A percentile compares a stretch with the other conserved stretches of the same genome.
Evolutionary conservation across 1,140 invertebrate genomes (phyloP).

Genomic region (Nebria ingens): DNA sequence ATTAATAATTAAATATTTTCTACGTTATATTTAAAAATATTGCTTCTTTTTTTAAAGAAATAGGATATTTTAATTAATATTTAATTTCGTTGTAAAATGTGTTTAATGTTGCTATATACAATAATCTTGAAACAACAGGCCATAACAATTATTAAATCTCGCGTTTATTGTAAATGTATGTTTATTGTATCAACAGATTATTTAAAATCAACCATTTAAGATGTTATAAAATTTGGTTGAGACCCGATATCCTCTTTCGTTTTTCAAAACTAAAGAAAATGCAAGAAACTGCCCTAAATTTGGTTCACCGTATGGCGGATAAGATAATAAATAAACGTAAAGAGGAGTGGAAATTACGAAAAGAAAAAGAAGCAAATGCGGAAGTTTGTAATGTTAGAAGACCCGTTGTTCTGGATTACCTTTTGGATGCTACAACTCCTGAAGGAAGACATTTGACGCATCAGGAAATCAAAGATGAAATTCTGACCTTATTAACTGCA

Average conservation of each 20-base stretch:
- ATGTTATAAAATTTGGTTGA: conserved; percentile 21
- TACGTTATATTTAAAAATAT: no score
- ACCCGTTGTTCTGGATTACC: conserved; percentile 45
- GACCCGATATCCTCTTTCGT: conserved; percentile 16
- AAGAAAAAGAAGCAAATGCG: no score
- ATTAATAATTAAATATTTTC: no score
- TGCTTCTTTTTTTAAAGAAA: no score
- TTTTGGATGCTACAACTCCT: conserved; percentile 40
- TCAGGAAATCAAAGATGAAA: conserved; percentile 47
- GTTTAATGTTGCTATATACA: no score
- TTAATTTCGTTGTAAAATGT: no score
- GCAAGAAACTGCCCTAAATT: conserved; percentile 58
- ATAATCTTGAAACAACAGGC: no score
- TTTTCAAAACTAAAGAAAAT: conserved; percentile 30
- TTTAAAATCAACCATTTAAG: conserved; percentile 16
- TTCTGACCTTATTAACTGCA: conserved; percentile 51
- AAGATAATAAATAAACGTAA: conserved; percentile 18
- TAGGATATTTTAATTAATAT: no score
- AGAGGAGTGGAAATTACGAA: no score
- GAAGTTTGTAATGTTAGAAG: conserved; percentile 2
- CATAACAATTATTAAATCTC: no score
- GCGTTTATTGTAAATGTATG: no score
- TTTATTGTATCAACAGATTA: conserved; percentile 17
- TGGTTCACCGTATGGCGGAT: conserved; percentile 20
- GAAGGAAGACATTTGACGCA: conserved; percentile 36